Conservation (phyloP, 2,113 vertebrate genomes). For the Entomyzon cyanotis region DNA sequence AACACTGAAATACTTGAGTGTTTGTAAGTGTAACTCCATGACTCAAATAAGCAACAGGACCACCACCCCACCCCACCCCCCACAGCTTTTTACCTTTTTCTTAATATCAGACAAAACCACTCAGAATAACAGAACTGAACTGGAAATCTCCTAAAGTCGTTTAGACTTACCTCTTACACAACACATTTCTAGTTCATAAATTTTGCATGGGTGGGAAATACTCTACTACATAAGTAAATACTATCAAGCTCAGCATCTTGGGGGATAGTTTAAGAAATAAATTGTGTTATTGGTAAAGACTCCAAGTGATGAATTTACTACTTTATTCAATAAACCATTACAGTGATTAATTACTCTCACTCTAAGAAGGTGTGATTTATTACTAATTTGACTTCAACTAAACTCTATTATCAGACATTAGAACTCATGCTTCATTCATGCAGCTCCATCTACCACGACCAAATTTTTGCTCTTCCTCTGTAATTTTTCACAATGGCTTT, state of each 20-base stretch:
- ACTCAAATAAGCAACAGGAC: neutral
- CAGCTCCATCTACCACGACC: neutral
- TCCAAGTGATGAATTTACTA: conserved; percentile 16
- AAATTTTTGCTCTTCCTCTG: neutral
- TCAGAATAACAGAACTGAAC: neutral
- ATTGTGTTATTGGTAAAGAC: neutral
- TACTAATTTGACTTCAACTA: neutral
- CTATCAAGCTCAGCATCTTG: neutral
- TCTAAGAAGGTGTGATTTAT: conserved; percentile 13
- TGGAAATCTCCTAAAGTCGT: neutral
- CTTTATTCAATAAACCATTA: conserved; percentile 25
- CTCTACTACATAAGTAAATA: neutral
- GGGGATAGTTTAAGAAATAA: neutral
- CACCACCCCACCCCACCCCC: accelerated
- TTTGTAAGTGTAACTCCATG: neutral
- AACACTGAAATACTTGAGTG: neutral
- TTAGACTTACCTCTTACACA: neutral
- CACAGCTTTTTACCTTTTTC: neutral
- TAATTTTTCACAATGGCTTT: neutral
- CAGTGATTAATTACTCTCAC: conserved; percentile 11
- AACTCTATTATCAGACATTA: neutral
- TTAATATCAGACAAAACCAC: neutral
- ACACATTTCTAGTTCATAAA: neutral
- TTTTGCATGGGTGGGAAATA: neutral
- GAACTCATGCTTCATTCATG: neutral